A percentile compares a stretch with the other conserved stretches of the same genome.
These are phyloP conservation scores for Diaperis boleti DNA, from an alignment of 2,888 invertebrate genomes.

Conservation along the genomic window DNA sequence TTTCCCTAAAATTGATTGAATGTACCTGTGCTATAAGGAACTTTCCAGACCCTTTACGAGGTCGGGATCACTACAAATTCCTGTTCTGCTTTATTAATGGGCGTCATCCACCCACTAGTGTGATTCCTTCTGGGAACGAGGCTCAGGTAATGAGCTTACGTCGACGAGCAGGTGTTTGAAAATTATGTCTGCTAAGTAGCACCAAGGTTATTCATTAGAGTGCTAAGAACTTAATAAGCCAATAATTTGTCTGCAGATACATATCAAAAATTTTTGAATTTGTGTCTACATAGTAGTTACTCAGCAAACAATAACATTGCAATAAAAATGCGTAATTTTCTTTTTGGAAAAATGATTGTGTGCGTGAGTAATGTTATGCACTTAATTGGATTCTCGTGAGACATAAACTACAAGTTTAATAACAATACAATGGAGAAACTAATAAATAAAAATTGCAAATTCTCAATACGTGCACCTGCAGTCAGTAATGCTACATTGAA, in stretches of 20 bases:
- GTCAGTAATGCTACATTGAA: background rate
- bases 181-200: constrained; percentile 6
- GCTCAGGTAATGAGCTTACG: constrained; percentile 1
- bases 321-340: constrained; percentile 14
- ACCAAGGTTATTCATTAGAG: constrained; percentile 19
- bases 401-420: background rate
- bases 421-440: background rate
- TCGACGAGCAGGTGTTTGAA: constrained; percentile 15
- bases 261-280: background rate
- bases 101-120: constrained; percentile 9
- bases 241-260: background rate
- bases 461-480: background rate
- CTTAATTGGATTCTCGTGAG: background rate
- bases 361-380: constrained; percentile 14
- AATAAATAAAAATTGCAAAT: background rate
- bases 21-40: constrained; percentile 1
- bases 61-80: too few species aligned
- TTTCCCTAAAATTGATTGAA: constrained; percentile 15
- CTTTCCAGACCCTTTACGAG: background rate
- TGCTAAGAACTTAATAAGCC: constrained; percentile 2
- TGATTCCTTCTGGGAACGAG: constrained; percentile 9
- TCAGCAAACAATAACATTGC: too few species aligned
- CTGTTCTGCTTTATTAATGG: constrained; percentile 18
- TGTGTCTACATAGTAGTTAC: too few species aligned
- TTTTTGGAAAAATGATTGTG: constrained; percentile 7